Conservation (phyloP, 2,888 invertebrate species). For the Poecilobothrus nobilitatus region DNA sequence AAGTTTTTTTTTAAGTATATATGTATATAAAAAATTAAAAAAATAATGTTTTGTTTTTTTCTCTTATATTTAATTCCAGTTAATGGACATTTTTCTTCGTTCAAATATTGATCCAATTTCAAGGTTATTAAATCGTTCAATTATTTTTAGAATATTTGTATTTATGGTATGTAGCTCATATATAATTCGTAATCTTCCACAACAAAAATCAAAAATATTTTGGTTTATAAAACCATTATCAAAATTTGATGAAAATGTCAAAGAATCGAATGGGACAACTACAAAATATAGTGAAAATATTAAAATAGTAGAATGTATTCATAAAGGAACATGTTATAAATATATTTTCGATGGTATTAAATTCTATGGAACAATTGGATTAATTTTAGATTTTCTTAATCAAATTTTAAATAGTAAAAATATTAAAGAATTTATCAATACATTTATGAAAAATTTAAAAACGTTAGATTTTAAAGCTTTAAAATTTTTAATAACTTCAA, state of each 20-base stretch:
- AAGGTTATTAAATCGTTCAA: slow-evolving; percentile 24
- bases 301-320: slow-evolving; percentile 19
- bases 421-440: not conserved
- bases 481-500: slow-evolving; percentile 29
- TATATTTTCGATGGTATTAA: slow-evolving; percentile 27
- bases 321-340: slow-evolving; percentile 18
- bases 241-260: not conserved
- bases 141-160: slow-evolving; percentile 26
- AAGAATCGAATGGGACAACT: not conserved
- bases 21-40: no score
- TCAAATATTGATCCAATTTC: slow-evolving; percentile 25
- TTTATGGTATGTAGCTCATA: slow-evolving; percentile 34
- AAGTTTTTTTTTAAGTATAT: no score
- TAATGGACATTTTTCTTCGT: slow-evolving; percentile 29
- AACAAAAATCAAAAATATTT: slow-evolving; percentile 25
- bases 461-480: slow-evolving; percentile 18
- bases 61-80: slow-evolving; percentile 21
- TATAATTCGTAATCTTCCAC: slow-evolving; percentile 28
- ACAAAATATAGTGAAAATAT: no score
- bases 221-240: slow-evolving; percentile 31
- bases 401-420: slow-evolving; percentile 21
- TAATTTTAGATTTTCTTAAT: slow-evolving; percentile 30
- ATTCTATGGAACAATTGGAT: slow-evolving; percentile 30
- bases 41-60: not conserved
- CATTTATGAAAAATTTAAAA: not conserved